phyloP scores from a whole-genome alignment of 2,888 invertebrate genomes.

The Oscheius sp. region DNA sequence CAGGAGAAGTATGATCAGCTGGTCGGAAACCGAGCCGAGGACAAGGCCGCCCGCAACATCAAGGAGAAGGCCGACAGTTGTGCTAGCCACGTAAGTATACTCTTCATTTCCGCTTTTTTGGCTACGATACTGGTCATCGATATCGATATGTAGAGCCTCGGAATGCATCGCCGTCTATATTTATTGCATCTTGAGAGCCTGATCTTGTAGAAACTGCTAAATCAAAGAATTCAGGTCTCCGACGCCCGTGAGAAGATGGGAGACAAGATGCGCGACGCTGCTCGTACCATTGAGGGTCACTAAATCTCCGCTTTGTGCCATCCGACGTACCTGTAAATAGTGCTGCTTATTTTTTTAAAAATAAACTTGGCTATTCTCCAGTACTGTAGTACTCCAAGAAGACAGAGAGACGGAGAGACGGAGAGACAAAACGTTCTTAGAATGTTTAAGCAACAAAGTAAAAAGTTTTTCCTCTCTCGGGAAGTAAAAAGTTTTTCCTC shows the following conservation, averaged over 20 bases:
- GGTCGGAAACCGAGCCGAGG: constrained; percentile 3
- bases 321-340: too few relatives aligned
- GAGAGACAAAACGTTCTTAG: too few relatives aligned
- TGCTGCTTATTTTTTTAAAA: too few relatives aligned
- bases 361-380: too few relatives aligned
- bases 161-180: neutral
- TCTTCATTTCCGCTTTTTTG: neutral
- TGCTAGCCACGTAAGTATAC: constrained; percentile 4
- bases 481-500: too few relatives aligned
- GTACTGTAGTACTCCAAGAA: too few relatives aligned
- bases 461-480: too few relatives aligned
- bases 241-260: constrained; percentile 4
- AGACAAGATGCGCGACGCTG: neutral
- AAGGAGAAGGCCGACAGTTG: constrained; percentile 11
- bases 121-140: too few relatives aligned
- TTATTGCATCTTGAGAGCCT: neutral
- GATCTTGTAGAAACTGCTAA: neutral
- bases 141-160: too few relatives aligned
- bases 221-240: neutral
- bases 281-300: neutral
- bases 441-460: too few relatives aligned
- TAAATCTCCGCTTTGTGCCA: too few relatives aligned
- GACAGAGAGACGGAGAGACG: too few relatives aligned
- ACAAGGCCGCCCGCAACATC: constrained; percentile 8
- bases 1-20: neutral